Percentiles rank a stretch among this genome's conserved stretches.
Evolutionary conservation across 2,888 invertebrate species (phyloP).

Genomic region (Dryomyza anilis): DNA sequence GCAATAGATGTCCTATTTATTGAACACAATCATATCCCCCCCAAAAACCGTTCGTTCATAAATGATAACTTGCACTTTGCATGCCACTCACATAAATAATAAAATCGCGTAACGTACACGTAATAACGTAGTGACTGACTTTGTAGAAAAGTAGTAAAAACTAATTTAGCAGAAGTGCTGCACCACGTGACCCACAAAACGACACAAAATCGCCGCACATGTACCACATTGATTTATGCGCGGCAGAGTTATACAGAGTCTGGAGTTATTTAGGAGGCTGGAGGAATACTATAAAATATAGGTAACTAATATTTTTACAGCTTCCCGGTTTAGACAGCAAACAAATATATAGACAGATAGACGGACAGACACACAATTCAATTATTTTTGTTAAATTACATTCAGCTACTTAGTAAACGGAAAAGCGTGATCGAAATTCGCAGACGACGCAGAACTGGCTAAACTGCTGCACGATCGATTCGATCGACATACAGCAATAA

Average conservation of each 20-base stretch:
- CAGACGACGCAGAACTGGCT: neutral
- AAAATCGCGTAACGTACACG: too few species aligned
- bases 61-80: too few species aligned
- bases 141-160: too few species aligned
- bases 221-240: constrained; percentile 13
- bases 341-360: too few species aligned
- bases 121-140: too few species aligned
- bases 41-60: too few species aligned
- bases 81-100: too few species aligned
- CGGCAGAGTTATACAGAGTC: neutral
- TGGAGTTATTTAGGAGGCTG: neutral
- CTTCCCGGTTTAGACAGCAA: neutral
- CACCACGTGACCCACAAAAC: constrained; percentile 18
- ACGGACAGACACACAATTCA: constrained; percentile 19
- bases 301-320: too few species aligned
- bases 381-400: constrained; percentile 25
- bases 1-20: too few species aligned
- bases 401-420: constrained; percentile 24
- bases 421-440: constrained; percentile 24
- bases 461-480: constrained; percentile 11
- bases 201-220: neutral
- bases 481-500: constrained; percentile 31
- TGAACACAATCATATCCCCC: too few species aligned
- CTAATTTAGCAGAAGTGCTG: constrained; percentile 12
- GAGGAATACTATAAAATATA: too few species aligned